Evolutionary conservation across 2,888 invertebrate genomes (phyloP), one percentile per base, ranked within the genome.

Genomic region (Luffia ferchaultella): DNA sequence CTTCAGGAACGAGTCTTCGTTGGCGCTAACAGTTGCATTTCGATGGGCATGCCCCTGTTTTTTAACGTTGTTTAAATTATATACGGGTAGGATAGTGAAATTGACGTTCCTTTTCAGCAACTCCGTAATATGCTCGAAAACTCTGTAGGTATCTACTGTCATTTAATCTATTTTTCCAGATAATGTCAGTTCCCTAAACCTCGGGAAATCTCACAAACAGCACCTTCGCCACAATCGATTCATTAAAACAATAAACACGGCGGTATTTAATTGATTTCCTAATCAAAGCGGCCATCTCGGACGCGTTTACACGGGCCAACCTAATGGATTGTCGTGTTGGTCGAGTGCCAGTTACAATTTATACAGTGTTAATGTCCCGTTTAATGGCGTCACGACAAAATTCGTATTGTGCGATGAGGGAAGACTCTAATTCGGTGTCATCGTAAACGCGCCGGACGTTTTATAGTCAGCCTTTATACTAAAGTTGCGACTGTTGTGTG

Each of bases 371-470:
- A 65, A 66, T 62, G 61, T 46, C 44, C 54, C 52, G 57, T 65
- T 63, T 63, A 66, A 62, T 58, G 66, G 69, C 64, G 53, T 30
- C 65, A 58, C 65, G 71, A 73, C 67, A 66, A 67, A 62, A 59
- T 62, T 64, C 61, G 60, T 62, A 61, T 61, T 58, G 60, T 59
- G 60, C 58, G 68, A 66, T 63, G 69, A 66, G 61, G 63, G 65
- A 64, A 64, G 52, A 45, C 64, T 72, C 71, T 75, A 68, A 72
- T 67, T 70, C 63, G 51, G 64, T 70, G 71, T 68, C 67, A 67
- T 73, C 70, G 66, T 70, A 66, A 70, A 70, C 60, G 62, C 52
- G 54, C 52, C 30, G 5, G 30, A 30, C 30, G 30, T 30, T 30
- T 30, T 30, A 30, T 30, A 30, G 30, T 30, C 12, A 30, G 30